Evolutionary conservation across 2,113 vertebrate species (phyloP).

Genomic region (Ophthalmotilapia sp.): DNA sequence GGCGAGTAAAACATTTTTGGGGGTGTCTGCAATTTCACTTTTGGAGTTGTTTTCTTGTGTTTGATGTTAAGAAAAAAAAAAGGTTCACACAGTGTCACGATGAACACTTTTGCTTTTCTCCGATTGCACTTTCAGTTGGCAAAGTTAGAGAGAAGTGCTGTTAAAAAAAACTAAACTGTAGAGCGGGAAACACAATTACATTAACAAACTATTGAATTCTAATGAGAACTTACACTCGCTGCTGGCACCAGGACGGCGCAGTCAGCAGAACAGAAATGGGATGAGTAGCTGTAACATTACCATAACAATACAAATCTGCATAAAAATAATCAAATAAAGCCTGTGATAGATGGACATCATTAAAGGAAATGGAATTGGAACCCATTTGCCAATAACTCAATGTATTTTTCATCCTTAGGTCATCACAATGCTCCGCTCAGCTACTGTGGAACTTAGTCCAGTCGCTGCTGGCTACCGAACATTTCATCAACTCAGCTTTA

Average conservation of each 20-base stretch:
- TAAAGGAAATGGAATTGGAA: neutral
- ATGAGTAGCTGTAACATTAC: conserved; percentile 14
- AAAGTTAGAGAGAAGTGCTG: too few relatives aligned
- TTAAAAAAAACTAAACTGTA: neutral
- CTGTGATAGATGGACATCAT: conserved; percentile 35
- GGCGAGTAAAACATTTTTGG: neutral
- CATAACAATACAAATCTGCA: conserved; percentile 40
- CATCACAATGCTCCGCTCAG: neutral
- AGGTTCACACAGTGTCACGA: neutral
- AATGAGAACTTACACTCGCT: conserved; percentile 9
- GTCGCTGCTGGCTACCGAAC: neutral
- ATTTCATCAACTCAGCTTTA: neutral
- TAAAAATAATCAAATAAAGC: conserved; percentile 22
- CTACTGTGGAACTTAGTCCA: neutral
- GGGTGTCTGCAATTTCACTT: neutral
- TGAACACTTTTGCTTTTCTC: neutral
- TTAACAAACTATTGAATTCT: conserved; percentile 12
- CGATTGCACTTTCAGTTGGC: neutral
- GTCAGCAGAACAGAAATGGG: conserved; percentile 38
- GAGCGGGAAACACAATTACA: neutral
- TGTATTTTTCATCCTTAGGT: neutral
- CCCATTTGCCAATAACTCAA: neutral
- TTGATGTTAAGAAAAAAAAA: neutral
- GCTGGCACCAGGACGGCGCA: conserved; percentile 1
- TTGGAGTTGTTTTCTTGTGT: neutral